These are phyloP conservation scores for Myopa testacea DNA, from an alignment of 2,888 invertebrate species.

Conservation along the genomic window DNA sequence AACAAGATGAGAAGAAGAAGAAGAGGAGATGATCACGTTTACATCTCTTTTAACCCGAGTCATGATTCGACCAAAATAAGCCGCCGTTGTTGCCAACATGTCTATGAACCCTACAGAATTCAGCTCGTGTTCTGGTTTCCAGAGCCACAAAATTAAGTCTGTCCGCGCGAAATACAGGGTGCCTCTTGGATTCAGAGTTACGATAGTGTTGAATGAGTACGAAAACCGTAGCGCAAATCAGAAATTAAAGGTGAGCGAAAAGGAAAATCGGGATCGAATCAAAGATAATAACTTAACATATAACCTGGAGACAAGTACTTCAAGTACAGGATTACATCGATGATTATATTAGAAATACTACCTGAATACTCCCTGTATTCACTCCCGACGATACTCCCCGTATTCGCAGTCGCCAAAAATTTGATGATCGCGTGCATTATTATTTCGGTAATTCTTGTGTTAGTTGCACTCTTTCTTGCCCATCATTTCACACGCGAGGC, in stretches of 20 bases:
- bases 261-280: background rate
- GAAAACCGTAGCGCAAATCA: too few species aligned
- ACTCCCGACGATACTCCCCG: too few species aligned
- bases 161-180: background rate
- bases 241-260: background rate
- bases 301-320: too few species aligned
- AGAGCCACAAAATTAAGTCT: background rate
- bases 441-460: constrained; percentile 4
- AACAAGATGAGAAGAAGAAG: background rate
- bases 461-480: background rate
- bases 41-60: constrained; percentile 9
- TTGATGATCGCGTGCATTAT: constrained; percentile 8
- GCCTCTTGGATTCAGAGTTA: background rate
- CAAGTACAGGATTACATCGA: too few species aligned
- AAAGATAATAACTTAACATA: background rate
- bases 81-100: background rate
- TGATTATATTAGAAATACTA: too few species aligned
- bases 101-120: background rate
- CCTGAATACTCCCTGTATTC: too few species aligned
- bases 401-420: background rate
- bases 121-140: constrained; percentile 11
- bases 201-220: too few species aligned
- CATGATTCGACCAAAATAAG: background rate
- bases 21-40: constrained; percentile 5
- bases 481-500: constrained; percentile 25